Evolutionary conservation across 2,797 vertebrate species (phyloP), one percentile per base, ranked within the genome.

Genomic region (Remorina albescens): DNA sequence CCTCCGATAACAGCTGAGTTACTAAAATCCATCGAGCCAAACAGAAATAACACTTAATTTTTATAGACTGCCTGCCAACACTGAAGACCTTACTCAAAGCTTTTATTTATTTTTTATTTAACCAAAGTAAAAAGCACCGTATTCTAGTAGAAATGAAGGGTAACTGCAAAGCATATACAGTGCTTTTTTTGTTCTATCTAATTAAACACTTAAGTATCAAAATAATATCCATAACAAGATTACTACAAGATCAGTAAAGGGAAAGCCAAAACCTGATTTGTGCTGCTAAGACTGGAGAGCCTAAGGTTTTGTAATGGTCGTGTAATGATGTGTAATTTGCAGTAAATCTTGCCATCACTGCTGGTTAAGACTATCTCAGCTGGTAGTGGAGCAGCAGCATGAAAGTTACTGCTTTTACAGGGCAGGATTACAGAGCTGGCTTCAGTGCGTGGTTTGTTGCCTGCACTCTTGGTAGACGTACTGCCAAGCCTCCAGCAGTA

Each of bases 301-400:
- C 79, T 71, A 37, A 75, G 85, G 67, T 83, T 86, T 85, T 65
- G 66, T 88, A 86, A 90, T 86, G 80, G 81, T 82, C 16, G 18
- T 83, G 82, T 85, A 86, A 88, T 85, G 75, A 87, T 70, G 85
- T 85, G 64, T 82, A 86, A 88, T 87, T 83, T 83, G 58, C 77
- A 67, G 59, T 86, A 86, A 88, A 86, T 86, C 82, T 81, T 63
- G 74, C 81, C 85, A 71, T 62, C n/a, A 44, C 67, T 72, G 59
- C 61, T 67, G 71, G 69, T 81, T 81, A 74, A 64, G 61, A 26
- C 30, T 50, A 65, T 70, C 57, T 69, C 41, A n/a, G 68, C 36
- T 66, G 60, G 56, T 47, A 34, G 39, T 62, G 44, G 32, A 67
- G 76, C 49, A 58, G 74, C 78, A 37, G 59, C 26, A 49, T 47